Base-by-base conservation (phyloP, 2,113 vertebrate genomes). In the Eira barbara region DNA sequence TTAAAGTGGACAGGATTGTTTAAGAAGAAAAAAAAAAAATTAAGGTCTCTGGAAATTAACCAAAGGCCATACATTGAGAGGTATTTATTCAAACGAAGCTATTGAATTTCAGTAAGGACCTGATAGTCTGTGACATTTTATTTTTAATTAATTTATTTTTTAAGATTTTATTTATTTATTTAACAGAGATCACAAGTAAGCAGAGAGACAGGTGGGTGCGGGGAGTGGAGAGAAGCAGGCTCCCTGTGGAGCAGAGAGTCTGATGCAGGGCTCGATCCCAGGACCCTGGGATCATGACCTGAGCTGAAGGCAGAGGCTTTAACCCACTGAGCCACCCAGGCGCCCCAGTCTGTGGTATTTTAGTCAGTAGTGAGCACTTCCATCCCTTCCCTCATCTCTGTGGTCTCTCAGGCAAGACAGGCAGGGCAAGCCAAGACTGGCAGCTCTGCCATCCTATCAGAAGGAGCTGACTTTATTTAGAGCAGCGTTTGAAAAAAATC, bases 51-150 rank as follows among this genome's bases (percentile, higher is more conserved):
- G 36, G 34, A 94, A 61, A 57, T 91, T 67, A 84, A 93, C 52
- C 67, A 93, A 39, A 80, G 49, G 20, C 11, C 21, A 63, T 80
- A 69, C 74, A 86, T 73, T 89, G 42, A 95, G 71, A 94, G 34
- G 15, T 39, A 89, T 91, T 85, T 96, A 89, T 91, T 96, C 9
- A 83, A 49, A 76, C 36, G 90, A 82, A 87, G 9, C 34, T 95
- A 31, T 34, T 96, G 49, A 94, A 42, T 93, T 79, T 97, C 57
- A 94, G 3, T 91, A 82, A 89, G n/a, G 85, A 81, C 18, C 67
- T 83, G 39, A 85, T 52, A 61, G 25, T 76, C 12, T 80, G 27
- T 71, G 36, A 8, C 45, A 57, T 73, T 61, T 57, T 57, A 21
- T 23, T 57, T 57, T 57, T 57, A 55, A 55, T 55, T 55, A 55